Base-by-base conservation (phyloP, 2,888 invertebrate species). In the Drosophila siamana region DNA sequence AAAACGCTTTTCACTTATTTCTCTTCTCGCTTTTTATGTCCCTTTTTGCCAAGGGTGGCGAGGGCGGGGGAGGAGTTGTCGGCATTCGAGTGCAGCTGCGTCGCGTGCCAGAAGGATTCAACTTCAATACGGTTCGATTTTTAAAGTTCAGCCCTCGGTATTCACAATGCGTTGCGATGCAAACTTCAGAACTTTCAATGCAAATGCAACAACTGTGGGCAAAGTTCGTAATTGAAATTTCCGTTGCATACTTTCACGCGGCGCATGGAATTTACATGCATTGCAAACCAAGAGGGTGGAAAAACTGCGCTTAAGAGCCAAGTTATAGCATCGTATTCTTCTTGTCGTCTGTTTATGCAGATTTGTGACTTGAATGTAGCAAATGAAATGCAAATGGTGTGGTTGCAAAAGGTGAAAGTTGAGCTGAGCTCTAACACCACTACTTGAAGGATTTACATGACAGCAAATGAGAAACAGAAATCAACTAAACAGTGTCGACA, bases 1-100 rank as follows among this genome's bases (percentile, higher is more conserved):
- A 77, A 70, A 77, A 64, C 59, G 77, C 60, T 75, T 75, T 75
- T 68, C 63, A 67, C 44, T 66, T 57, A 38, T 43, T 54, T 43
- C 9, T 7, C 19, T n/a, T n/a, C 19, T 30, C 9, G 24, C 6
- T 9, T n/a, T 40, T 26, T 16, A 15, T 38, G 51, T 16, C 52
- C 41, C 15, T n/a, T 2, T 41, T 13, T 4, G 9, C 5, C 7
- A 28, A 52, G n/a, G n/a, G n/a, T n/a, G n/a, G n/a, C n/a, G n/a
- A n/a, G n/a, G n/a, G n/a, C n/a, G n/a, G n/a, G n/a, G n/a, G n/a
- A n/a, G n/a, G n/a, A n/a, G n/a, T n/a, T n/a, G n/a, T n/a, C n/a
- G 19, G 63, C 28, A 70, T 36, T 55, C 50, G 38, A 62, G 46
- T 62, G 52, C 55, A 56, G 28, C 47, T 62, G 41, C 68, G 75